These are phyloP conservation scores for Decapterus maruadsi DNA, from an alignment of 2,797 vertebrate genomes.

Conservation along the genomic window DNA sequence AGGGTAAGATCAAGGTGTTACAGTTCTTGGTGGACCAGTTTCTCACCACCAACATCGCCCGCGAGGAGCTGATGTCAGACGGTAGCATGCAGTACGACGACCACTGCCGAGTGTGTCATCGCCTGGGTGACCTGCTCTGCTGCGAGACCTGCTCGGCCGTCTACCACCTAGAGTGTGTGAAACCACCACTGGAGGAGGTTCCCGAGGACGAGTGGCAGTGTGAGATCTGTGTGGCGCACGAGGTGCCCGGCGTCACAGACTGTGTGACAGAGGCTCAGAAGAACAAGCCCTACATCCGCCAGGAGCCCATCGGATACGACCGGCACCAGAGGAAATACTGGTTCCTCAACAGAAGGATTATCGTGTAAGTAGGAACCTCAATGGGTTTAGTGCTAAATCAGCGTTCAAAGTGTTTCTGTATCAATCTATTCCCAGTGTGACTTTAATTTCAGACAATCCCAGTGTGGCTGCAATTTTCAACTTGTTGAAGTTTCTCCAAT, in stretches of 20 bases:
- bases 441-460: too few species aligned
- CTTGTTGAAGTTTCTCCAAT: too few species aligned
- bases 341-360: slow-evolving; percentile 96
- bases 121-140: slow-evolving; percentile 97
- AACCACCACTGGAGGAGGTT: slow-evolving; percentile 94
- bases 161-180: slow-evolving; percentile 98
- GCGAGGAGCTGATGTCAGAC: slow-evolving; percentile 98
- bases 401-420: not conserved
- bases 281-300: slow-evolving; percentile 95
- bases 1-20: slow-evolving; percentile 96
- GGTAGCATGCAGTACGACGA: slow-evolving; percentile 97
- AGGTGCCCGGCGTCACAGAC: slow-evolving; percentile 96
- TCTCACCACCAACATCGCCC: slow-evolving; percentile 97
- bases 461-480: too few species aligned
- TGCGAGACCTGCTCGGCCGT: slow-evolving; percentile 98
- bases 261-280: slow-evolving; percentile 96
- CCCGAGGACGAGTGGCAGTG: slow-evolving; percentile 99
- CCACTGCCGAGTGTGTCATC: slow-evolving; percentile 98
- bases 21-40: slow-evolving; percentile 99
- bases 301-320: slow-evolving; percentile 97
- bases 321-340: slow-evolving; percentile 96
- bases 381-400: not conserved
- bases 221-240: slow-evolving; percentile 96
- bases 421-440: too few species aligned
- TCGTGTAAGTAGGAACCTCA: slow-evolving; percentile 90